phyloP scores from a whole-genome alignment of 1,140 invertebrate species.

The Teleogryllus occipitalis region DNA sequence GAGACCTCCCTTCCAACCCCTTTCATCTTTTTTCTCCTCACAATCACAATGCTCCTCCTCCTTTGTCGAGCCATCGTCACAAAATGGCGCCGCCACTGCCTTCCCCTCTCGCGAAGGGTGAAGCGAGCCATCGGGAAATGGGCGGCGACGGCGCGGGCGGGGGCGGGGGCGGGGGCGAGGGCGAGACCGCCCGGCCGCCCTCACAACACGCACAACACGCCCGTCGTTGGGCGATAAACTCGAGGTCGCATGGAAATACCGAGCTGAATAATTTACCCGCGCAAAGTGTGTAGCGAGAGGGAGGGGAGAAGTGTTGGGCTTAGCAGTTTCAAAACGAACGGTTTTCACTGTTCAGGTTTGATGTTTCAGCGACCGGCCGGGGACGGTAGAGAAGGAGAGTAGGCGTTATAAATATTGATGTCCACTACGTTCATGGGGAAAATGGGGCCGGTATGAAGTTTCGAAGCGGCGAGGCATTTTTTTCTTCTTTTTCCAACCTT shows the following conservation, averaged over 20 bases:
- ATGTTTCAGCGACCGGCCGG: conserved; percentile 5
- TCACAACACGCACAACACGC: conserved; percentile 16
- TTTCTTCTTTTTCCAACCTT: background rate
- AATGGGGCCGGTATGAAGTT: background rate
- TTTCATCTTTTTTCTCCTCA: too few species aligned
- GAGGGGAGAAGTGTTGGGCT: conserved; percentile 12
- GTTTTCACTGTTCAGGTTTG: conserved; percentile 16
- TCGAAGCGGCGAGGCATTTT: background rate
- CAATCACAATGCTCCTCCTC: background rate
- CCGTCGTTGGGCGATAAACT: background rate
- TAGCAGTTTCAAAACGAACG: conserved; percentile 16
- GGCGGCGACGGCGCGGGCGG: background rate
- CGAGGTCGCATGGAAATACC: conserved; percentile 13
- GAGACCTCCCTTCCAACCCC: too few species aligned
- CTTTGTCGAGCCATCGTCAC: background rate
- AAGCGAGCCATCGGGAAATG: background rate
- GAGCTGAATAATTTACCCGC: conserved; percentile 15
- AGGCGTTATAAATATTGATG: conserved; percentile 19
- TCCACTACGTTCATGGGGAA: conserved; percentile 8
- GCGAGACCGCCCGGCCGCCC: conserved; percentile 10
- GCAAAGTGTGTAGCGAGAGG: background rate
- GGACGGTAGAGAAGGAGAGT: background rate
- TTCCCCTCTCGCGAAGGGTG: background rate
- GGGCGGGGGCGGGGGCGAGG: background rate
- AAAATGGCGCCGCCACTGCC: background rate